Evolutionary conservation across 2,888 invertebrate genomes (phyloP).

Genomic region (Apamea epomidion): DNA sequence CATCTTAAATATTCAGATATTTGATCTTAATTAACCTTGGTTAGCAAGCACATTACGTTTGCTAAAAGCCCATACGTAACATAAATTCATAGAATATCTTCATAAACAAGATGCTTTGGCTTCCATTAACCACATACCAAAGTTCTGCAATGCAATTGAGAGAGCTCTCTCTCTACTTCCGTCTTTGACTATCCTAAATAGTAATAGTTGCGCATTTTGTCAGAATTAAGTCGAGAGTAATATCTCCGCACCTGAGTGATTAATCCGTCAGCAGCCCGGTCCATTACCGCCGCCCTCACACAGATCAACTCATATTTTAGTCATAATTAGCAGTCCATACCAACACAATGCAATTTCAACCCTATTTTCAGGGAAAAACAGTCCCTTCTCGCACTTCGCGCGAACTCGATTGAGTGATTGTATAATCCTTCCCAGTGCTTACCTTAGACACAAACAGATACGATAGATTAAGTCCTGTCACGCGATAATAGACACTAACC

Average conservation of each 20-base stretch:
- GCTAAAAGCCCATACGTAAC: neutral
- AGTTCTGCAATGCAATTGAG: neutral
- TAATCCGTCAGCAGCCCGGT: constrained; percentile 52
- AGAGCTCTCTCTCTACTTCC: neutral
- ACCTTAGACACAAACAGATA: constrained; percentile 64
- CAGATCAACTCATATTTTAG: constrained; percentile 66
- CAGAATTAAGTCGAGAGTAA: constrained; percentile 16
- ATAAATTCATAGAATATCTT: neutral
- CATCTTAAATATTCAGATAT: neutral
- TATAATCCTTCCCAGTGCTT: constrained; percentile 59
- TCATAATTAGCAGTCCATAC: constrained; percentile 54
- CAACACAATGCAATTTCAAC: constrained; percentile 40
- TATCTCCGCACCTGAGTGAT: constrained; percentile 45
- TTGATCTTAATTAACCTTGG: neutral
- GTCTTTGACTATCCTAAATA: neutral
- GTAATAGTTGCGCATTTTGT: constrained; percentile 20
- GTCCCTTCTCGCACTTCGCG: constrained; percentile 10
- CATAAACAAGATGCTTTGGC: neutral
- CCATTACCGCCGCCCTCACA: constrained; percentile 51
- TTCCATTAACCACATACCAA: neutral
- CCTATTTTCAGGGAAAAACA: constrained; percentile 6
- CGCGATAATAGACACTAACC: constrained; percentile 48
- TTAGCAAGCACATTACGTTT: neutral
- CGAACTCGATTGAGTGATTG: constrained; percentile 58
- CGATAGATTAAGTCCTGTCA: constrained; percentile 49